Conservation (phyloP, 1,140 invertebrate genomes). For the Drosophila jambulina region DNA sequence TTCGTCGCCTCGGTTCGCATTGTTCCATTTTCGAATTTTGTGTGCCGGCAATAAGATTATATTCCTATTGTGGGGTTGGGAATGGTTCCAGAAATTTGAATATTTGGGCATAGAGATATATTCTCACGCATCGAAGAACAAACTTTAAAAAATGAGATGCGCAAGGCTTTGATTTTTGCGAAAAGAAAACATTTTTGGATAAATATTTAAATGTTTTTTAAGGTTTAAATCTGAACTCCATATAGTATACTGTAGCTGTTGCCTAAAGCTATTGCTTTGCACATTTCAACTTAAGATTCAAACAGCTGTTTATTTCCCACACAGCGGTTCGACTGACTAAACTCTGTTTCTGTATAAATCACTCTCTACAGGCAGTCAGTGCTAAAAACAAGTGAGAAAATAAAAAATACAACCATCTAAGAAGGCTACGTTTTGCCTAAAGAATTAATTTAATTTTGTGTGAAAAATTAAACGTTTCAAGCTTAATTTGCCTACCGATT, state of each 20-base stretch:
- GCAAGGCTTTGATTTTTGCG: not conserved
- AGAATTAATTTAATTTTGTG: no score
- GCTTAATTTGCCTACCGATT: slow-evolving; percentile 1
- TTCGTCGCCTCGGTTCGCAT: slow-evolving; percentile 6
- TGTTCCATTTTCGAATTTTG: slow-evolving; percentile 55
- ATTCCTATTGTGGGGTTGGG: slow-evolving; percentile 31
- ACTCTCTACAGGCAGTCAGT: not conserved
- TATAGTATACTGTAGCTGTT: not conserved
- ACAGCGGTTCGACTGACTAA: not conserved
- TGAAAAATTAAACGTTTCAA: not conserved
- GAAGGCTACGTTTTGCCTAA: not conserved
- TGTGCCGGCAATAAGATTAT: slow-evolving; percentile 64
- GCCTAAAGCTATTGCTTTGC: not conserved
- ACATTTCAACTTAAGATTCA: not conserved
- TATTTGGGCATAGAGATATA: slow-evolving; percentile 24
- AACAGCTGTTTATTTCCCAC: not conserved
- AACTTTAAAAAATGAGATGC: not conserved
- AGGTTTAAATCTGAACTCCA: not conserved
- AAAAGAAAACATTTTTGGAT: not conserved
- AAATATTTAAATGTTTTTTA: not conserved
- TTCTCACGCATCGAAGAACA: slow-evolving; percentile 15
- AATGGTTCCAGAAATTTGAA: slow-evolving; percentile 55
- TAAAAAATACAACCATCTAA: not conserved
- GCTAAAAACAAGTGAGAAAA: not conserved
- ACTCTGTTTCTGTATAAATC: not conserved